Evolutionary conservation across 2,797 vertebrate genomes (phyloP).

Genomic region (Sphenodon punctatus): DNA sequence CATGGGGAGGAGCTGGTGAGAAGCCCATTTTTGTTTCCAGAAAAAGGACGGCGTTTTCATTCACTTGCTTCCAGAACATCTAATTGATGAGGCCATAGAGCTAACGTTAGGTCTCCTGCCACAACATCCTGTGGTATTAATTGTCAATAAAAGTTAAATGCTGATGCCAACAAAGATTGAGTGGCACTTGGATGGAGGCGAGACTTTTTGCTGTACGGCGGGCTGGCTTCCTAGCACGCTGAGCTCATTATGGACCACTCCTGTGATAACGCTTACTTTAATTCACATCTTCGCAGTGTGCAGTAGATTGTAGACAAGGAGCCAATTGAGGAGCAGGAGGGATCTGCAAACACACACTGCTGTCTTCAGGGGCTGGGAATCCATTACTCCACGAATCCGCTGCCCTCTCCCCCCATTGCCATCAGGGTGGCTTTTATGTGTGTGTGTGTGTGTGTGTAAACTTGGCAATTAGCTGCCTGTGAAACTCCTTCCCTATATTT

Average conservation of each 20-base stretch:
- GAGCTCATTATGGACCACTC: background rate
- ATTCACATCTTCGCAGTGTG: background rate
- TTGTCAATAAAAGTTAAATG: background rate
- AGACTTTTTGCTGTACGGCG: background rate
- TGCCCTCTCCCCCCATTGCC: background rate
- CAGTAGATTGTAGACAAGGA: background rate
- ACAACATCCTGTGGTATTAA: background rate
- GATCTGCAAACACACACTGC: fast-evolving
- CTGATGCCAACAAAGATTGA: background rate
- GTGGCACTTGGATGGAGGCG: fast-evolving
- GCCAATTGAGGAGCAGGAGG: background rate
- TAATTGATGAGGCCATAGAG: background rate
- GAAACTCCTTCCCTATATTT: background rate
- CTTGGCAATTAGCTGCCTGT: background rate
- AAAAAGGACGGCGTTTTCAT: background rate
- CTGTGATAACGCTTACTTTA: fast-evolving
- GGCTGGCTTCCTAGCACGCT: background rate
- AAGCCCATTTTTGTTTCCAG: background rate
- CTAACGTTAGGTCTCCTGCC: background rate
- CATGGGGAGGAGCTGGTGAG: background rate
- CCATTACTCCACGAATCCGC: fast-evolving
- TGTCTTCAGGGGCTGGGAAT: fast-evolving
- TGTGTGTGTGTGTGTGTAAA: too few species aligned
- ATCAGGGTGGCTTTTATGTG: background rate
- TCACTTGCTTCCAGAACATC: background rate